Evolutionary conservation across 2,888 invertebrate genomes (phyloP), one percentile per base, ranked within the genome.

Genomic region (Pyrochroa serraticornis): DNA sequence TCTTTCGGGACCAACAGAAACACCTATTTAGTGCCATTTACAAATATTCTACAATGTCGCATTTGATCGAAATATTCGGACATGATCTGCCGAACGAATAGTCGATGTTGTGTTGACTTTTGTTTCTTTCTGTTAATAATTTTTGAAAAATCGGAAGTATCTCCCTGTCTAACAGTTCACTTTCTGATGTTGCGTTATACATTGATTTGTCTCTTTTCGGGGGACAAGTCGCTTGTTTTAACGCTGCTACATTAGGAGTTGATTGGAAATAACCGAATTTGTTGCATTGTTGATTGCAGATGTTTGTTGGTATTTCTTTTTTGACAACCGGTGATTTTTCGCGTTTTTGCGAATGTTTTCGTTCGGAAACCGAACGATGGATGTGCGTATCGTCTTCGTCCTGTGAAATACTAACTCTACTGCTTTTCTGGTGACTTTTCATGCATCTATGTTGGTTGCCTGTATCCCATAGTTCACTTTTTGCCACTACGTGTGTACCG

Each of bases 1-100:
- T 35, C 35, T 8, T 9, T 35, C 3, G 36, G 46, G 36, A 33
- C 10, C 7, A 30, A 33, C 32, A 14, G 42, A 51, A 45, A 52
- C 52, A 52, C 52, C 52, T 52, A 52, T 44, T n/a, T 52, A 44
- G 30, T 35, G 50, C 35, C 47, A 46, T 43, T 84, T 90, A 94
- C 80, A 95, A 87, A 81, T 95, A 95, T 77, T 95, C 95, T 71
- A 95, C 95, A 73, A 95, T 95, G 83, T 95, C 95, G 84, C 95
- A 95, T 82, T 95, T 95, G 71, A 95, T 94, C 61, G 94, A 93
- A 82, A 94, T 94, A 83, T 94, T 94, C 30, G 95, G 95, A 78
- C 95, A 95, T 73, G 94, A 94, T 68, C 93, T 88, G 52, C 93
- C 92, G 66, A 88, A 89, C 31, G 85, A 86, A 33, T 89, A 85